phyloP scores from a whole-genome alignment of 2,797 vertebrate species.

The Buphagus erythrorhynchus region DNA sequence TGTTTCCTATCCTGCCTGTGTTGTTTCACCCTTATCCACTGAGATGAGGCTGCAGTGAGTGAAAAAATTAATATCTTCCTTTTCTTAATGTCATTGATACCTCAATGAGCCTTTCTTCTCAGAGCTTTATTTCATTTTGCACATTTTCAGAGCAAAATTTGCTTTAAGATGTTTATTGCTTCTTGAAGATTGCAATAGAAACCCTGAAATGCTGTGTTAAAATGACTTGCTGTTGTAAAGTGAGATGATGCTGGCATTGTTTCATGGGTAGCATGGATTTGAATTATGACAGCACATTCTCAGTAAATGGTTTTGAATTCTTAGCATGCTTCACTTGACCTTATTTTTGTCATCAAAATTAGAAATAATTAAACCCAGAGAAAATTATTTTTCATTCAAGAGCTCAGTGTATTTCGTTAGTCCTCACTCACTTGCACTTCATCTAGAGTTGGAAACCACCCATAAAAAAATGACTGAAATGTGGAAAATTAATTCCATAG shows the following conservation, averaged over 20 bases:
- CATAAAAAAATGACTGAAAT: background rate
- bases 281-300: background rate
- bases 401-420: background rate
- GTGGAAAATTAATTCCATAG: background rate
- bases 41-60: background rate
- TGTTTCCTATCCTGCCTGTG: background rate
- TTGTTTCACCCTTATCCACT: background rate
- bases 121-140: background rate
- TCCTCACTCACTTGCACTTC: background rate
- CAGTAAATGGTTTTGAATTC: background rate
- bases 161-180: background rate
- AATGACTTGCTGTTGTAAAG: background rate
- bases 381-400: background rate
- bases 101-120: background rate
- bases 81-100: background rate
- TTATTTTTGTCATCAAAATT: background rate
- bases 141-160: background rate
- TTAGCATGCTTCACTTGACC: background rate
- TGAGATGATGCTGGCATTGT: background rate
- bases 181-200: background rate
- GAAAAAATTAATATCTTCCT: background rate
- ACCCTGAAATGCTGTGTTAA: background rate
- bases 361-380: background rate
- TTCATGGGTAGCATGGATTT: background rate
- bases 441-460: background rate